Evolutionary conservation across 2,888 invertebrate species (phyloP), one percentile per base, ranked within the genome.

Genomic region (Horisme vitalbata): DNA sequence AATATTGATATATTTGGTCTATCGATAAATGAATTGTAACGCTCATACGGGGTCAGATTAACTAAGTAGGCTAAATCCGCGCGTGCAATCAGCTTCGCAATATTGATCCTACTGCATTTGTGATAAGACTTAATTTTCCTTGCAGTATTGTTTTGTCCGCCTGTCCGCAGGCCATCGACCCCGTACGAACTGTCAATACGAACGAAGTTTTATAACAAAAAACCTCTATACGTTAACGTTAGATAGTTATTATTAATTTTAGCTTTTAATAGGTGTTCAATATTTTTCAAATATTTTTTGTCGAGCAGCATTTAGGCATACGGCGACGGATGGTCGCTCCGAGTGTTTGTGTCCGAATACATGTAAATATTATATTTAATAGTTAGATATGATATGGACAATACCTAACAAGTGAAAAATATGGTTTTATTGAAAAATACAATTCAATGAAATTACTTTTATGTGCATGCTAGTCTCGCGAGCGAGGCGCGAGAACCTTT

Each of bases 351-450:
- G 68, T 61, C 65, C 65, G 55, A 50, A 44, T 59, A 63, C 72
- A 59, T 87, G 87, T 87, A 88, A 77, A 88, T 86, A 86, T 74
- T 78, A 81, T 77, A 73, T 76, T 75, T 77, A 79, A 81, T 85
- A 85, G 83, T 76, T 86, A 87, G 86, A 77, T 76, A 83, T 68
- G 73, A 80, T 87, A 85, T 83, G 88, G 88, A 89, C 88, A 87
- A 89, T 89, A 88, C 88, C 86, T 88, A 87, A 89, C 88, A 87
- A 87, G 88, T 88, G 86, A 78, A 84, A 78, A 77, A 72, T 69
- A 83, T 78, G 82, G 82, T 83, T 87, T 86, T 86, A 82, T 87
- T 87, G 86, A 85, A 78, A 74, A 71, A 82, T 71, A 87, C 81
- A 84, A 86, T 78, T 86, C 84, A 80, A 83, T 87, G 83, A 79